Evolutionary conservation across 2,888 invertebrate genomes (phyloP).

Genomic region (Eugnorisma glareosa): DNA sequence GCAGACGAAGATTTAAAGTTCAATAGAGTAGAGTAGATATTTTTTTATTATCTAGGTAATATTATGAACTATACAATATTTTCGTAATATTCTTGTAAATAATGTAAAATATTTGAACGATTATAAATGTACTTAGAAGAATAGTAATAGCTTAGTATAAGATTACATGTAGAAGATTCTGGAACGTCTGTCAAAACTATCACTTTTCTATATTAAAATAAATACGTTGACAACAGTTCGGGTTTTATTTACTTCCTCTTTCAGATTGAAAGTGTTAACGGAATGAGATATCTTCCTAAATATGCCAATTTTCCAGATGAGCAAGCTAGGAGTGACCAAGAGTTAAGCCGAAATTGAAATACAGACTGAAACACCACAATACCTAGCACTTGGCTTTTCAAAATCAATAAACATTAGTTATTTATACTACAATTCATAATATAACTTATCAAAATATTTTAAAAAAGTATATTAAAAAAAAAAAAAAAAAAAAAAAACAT

Average conservation of each 20-base stretch:
- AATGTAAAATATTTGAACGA: constrained; percentile 33
- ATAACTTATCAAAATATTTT: too few relatives aligned
- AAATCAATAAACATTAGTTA: neutral
- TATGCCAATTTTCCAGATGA: neutral
- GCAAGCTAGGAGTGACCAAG: neutral
- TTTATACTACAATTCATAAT: neutral
- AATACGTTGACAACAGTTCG: constrained; percentile 12
- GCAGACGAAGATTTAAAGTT: neutral
- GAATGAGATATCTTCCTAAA: neutral
- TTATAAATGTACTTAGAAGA: constrained; percentile 26
- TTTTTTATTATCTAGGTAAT: neutral
- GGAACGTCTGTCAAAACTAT: constrained; percentile 39
- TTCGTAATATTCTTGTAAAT: constrained; percentile 45
- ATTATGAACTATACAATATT: constrained; percentile 44
- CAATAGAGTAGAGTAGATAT: neutral
- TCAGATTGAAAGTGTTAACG: neutral
- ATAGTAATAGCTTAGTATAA: constrained; percentile 11
- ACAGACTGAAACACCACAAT: neutral
- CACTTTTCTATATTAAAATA: constrained; percentile 58
- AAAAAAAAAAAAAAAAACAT: too few relatives aligned
- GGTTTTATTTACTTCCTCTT: constrained; percentile 1
- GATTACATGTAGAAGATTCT: constrained; percentile 29
- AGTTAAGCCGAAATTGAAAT: neutral
- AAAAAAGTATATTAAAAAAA: too few relatives aligned
- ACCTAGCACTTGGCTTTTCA: neutral